Conservation (phyloP, 2,888 invertebrate species). For the Podotricha telesiphe region DNA sequence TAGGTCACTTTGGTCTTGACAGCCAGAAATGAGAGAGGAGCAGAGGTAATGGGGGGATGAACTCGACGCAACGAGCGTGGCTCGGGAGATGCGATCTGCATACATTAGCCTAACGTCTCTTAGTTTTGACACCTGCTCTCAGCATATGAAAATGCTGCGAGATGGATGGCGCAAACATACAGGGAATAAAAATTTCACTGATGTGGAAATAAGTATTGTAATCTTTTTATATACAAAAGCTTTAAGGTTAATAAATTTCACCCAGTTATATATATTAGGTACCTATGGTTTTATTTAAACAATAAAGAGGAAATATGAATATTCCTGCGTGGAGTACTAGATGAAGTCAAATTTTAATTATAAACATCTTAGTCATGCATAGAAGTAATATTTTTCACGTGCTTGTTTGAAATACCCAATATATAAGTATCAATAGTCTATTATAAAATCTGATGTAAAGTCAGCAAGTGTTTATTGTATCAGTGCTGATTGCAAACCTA, state of each 20-base stretch:
- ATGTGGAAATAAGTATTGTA: conserved; percentile 51
- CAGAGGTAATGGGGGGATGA: conserved; percentile 64
- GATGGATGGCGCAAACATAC: conserved; percentile 78
- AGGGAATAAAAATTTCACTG: conserved; percentile 67
- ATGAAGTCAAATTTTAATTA: no score
- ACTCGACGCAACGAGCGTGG: conserved; percentile 48
- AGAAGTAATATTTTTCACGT: neutral
- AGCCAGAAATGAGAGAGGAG: conserved; percentile 67
- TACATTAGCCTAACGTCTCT: conserved; percentile 80
- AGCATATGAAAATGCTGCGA: conserved; percentile 62
- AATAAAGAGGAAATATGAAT: no score
- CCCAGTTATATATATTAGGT: neutral
- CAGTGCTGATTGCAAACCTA: conserved; percentile 1
- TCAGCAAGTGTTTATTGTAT: conserved; percentile 19
- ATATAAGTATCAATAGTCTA: conserved; percentile 14
- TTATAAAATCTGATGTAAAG: conserved; percentile 1
- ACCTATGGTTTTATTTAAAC: neutral
- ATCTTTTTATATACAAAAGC: conserved; percentile 36
- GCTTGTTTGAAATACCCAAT: conserved; percentile 6
- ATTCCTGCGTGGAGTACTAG: no score
- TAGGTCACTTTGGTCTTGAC: conserved; percentile 9
- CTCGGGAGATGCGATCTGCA: conserved; percentile 79
- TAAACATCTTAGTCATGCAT: neutral
- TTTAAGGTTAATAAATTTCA: conserved; percentile 27
- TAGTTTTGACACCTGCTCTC: conserved; percentile 82